A percentile compares a stretch with the other conserved stretches of the same genome.
phyloP scores from a whole-genome alignment of 2,888 invertebrate genomes.

The Torymus tubicola region DNA sequence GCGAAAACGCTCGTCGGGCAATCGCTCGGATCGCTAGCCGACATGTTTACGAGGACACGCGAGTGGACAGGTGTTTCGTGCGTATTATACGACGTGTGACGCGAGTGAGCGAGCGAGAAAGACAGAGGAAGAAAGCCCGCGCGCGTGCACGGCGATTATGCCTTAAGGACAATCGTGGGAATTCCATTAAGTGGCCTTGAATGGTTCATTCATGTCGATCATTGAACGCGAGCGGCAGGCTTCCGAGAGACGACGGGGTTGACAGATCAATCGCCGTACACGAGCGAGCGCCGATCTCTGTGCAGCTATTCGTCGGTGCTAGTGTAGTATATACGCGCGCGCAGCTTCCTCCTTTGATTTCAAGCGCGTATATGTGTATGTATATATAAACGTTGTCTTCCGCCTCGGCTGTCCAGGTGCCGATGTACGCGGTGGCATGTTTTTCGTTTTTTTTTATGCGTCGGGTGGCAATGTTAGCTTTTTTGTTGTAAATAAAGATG shows the following conservation, averaged over 20 bases:
- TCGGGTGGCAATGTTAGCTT: too few species aligned
- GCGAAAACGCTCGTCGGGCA: too few species aligned
- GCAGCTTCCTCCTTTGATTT: not conserved
- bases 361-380: too few species aligned
- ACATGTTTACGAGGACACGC: slow-evolving; percentile 37
- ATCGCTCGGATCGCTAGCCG: not conserved
- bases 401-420: too few species aligned
- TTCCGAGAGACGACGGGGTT: slow-evolving; percentile 66
- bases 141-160: slow-evolving; percentile 68
- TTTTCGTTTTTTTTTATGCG: too few species aligned
- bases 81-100: slow-evolving; percentile 64
- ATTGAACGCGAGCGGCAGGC: slow-evolving; percentile 36
- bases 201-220: slow-evolving; percentile 76
- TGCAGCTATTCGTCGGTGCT: slow-evolving; percentile 1
- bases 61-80: slow-evolving; percentile 61
- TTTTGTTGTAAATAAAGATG: too few species aligned
- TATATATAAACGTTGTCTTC: too few species aligned
- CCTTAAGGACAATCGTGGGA: slow-evolving; percentile 76
- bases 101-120: slow-evolving; percentile 3
- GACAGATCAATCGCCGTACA: slow-evolving; percentile 74
- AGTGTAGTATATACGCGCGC: not conserved
- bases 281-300: not conserved
- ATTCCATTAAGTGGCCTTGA: slow-evolving; percentile 75
- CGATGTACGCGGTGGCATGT: too few species aligned
- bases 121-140: not conserved